Base-by-base conservation (phyloP, 2,888 invertebrate genomes). In the Drosophila anomalata region DNA sequence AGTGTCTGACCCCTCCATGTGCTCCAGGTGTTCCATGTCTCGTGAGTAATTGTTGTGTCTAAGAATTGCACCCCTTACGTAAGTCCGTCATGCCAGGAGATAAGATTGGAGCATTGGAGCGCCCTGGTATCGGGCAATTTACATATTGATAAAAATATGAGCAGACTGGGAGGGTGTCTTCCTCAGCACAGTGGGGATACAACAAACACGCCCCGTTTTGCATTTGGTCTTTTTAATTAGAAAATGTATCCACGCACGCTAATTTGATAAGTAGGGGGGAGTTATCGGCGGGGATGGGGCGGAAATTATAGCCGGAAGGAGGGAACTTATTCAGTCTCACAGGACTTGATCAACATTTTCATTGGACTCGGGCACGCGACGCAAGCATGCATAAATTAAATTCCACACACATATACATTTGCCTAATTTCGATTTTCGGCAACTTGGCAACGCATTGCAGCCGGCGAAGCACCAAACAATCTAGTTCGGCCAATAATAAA, bases 401-500 rank as follows among this genome's bases (percentile, higher is more conserved):
- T 69, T 72, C 68, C 75, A 78, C 73, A 61, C 54, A 80, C 77
- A 54, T 54, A 66, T 57, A 59, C 60, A 60, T 61, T 71, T 54
- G 31, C 20, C 20, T 63, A 62, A 62, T 63, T 65, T 54, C 53
- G 14, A 65, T 48, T 48, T 8, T 63, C 14, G 57, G 39, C 76
- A 70, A 62, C 75, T 68, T 82, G 83, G 63, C 86, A 85, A 80
- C 80, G 50, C 73, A 57, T 33, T 54, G 50, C 53, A 39, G 24
- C 31, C 48, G 24, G 8, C 22, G 39, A 14, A 42, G 24, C 17
- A 42, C 47, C 54, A 59, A 39, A 60, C 69, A 73, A 75, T 77
- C 70, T 69, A 75, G 61, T 76, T 71, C 69, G 69, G 62, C 69
- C 71, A 78, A 86, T 77, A 84, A 83, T 83, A 83, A 80, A 86